A percentile compares a stretch with the other conserved stretches of the same genome.
Conservation (phyloP, 1,140 invertebrate genomes). For the Drosophila ananassae region DNA sequence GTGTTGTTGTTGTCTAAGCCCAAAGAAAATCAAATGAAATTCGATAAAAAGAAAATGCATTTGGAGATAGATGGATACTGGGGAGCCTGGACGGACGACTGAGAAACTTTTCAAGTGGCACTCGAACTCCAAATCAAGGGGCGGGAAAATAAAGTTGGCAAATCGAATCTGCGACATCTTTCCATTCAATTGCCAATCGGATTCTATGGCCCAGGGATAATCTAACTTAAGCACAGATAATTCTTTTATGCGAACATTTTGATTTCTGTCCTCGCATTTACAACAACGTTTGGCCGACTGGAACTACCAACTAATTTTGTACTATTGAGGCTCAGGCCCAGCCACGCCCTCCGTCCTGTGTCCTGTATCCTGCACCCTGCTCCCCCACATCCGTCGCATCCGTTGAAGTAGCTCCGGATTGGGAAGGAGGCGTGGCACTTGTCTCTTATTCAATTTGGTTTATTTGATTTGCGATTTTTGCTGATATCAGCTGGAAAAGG, state of each 20-base stretch:
- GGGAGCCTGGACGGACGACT: slow-evolving; percentile 11
- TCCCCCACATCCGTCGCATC: not conserved
- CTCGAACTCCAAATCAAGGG: slow-evolving; percentile 48
- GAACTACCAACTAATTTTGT: slow-evolving; percentile 73
- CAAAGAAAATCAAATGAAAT: slow-evolving; percentile 67
- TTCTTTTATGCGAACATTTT: slow-evolving; percentile 81
- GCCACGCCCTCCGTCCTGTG: slow-evolving; percentile 18
- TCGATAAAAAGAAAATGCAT: slow-evolving; percentile 54
- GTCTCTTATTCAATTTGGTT: slow-evolving; percentile 80
- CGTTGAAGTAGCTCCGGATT: not conserved
- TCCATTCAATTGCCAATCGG: slow-evolving; percentile 79
- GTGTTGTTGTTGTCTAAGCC: slow-evolving; percentile 41
- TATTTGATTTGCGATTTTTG: slow-evolving; percentile 80
- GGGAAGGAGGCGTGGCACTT: slow-evolving; percentile 55
- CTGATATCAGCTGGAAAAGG: slow-evolving; percentile 65
- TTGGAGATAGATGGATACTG: slow-evolving; percentile 16
- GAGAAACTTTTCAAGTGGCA: slow-evolving; percentile 61
- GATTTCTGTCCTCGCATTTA: slow-evolving; percentile 69
- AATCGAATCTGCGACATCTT: slow-evolving; percentile 69
- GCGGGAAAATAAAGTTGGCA: slow-evolving; percentile 58
- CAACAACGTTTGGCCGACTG: slow-evolving; percentile 29
- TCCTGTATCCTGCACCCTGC: not conserved
- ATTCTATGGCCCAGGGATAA: slow-evolving; percentile 73
- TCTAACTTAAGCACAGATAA: slow-evolving; percentile 81
- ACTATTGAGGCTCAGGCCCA: slow-evolving; percentile 42